Percentiles rank a stretch among this genome's conserved stretches.
phyloP scores from a whole-genome alignment of 2,113 vertebrate genomes.

The Beaufortia kweichowensis region DNA sequence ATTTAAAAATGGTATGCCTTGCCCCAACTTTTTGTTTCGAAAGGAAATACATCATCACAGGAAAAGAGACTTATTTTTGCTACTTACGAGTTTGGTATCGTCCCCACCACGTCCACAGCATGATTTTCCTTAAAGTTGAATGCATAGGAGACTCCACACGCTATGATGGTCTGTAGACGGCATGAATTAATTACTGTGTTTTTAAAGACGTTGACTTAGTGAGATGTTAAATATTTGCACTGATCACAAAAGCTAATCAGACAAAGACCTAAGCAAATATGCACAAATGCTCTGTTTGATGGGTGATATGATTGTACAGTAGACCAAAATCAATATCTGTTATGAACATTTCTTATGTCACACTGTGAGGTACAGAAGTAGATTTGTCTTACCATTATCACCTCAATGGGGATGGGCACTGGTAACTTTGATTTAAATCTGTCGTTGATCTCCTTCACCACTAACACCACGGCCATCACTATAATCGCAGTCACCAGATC shows the following conservation, averaged over 20 bases:
- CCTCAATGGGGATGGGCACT: slow-evolving; percentile 90
- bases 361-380: background rate
- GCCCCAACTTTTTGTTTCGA: no score
- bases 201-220: no score
- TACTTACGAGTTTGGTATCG: slow-evolving; percentile 83
- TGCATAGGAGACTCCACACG: slow-evolving; percentile 85
- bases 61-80: background rate
- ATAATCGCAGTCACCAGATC: slow-evolving; percentile 86
- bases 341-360: background rate
- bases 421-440: slow-evolving; percentile 88
- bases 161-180: slow-evolving; percentile 84
- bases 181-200: background rate
- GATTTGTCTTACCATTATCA: slow-evolving; percentile 84
- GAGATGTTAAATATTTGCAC: background rate
- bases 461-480: slow-evolving; percentile 81
- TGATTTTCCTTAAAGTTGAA: slow-evolving; percentile 78
- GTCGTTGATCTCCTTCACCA: slow-evolving; percentile 91
- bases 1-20: no score
- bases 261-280: background rate
- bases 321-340: background rate
- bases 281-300: background rate
- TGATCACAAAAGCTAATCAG: background rate
- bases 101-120: slow-evolving; percentile 79
- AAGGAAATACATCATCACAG: no score
- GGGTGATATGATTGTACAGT: background rate